phyloP scores from a whole-genome alignment of 2,113 vertebrate species.

The Peromyscus maniculatus region DNA sequence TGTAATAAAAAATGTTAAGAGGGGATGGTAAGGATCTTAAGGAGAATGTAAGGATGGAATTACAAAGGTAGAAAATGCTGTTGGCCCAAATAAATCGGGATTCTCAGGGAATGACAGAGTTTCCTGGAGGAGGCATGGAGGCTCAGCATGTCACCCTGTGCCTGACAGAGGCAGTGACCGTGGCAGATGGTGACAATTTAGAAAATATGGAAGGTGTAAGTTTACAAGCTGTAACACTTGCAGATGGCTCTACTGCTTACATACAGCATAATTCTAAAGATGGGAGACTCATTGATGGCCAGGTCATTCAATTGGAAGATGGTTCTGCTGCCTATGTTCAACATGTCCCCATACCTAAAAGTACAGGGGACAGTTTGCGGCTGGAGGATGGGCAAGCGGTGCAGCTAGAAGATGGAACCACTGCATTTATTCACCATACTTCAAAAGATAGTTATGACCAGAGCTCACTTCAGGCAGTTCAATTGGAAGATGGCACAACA shows the following conservation, averaged over 20 bases:
- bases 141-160: conserved; percentile 97
- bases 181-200: no score
- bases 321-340: conserved; percentile 98
- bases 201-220: no score
- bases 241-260: no score
- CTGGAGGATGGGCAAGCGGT: conserved; percentile 98
- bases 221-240: no score
- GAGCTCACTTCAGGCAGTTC: conserved; percentile 96
- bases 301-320: conserved; percentile 98
- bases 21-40: no score
- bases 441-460: conserved; percentile 99
- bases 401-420: conserved; percentile 98
- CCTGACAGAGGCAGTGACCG: conserved; percentile 96
- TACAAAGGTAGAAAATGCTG: conserved; percentile 97
- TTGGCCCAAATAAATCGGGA: conserved; percentile 99
- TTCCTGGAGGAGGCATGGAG: conserved; percentile 96
- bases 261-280: no score
- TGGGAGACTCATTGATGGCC: conserved; percentile 97
- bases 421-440: conserved; percentile 96
- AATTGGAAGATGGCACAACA: conserved; percentile 98
- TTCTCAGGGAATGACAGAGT: conserved; percentile 98
- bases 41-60: no score
- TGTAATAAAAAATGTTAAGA: neutral
- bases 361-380: conserved; percentile 94
- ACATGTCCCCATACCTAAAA: conserved; percentile 96